Evolutionary conservation across 2,113 vertebrate species (phyloP).

Genomic region (Mystacornis crossleyi): DNA sequence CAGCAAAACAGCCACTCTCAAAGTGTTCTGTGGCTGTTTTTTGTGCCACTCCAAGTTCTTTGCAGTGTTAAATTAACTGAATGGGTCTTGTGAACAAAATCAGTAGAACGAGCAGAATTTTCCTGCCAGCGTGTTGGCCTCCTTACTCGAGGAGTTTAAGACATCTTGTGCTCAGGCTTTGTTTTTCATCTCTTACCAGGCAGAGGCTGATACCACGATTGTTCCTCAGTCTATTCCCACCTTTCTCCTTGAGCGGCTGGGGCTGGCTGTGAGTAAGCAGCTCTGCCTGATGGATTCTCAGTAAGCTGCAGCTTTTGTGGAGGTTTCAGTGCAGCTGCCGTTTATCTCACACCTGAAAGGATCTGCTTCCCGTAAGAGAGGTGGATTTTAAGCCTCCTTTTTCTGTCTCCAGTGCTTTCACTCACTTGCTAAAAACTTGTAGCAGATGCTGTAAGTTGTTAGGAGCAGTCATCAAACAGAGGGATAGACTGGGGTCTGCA

Average conservation of each 20-base stretch:
- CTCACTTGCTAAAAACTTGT: not conserved
- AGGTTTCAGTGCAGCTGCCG: slow-evolving; percentile 15
- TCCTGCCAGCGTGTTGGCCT: not conserved
- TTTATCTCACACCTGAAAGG: slow-evolving; percentile 50
- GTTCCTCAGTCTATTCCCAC: not conserved
- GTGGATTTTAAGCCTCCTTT: slow-evolving; percentile 30
- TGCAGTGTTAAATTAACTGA: not conserved
- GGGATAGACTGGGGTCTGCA: not conserved
- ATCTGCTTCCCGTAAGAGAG: not conserved
- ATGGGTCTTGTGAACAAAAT: not conserved
- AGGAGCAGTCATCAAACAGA: slow-evolving; percentile 1
- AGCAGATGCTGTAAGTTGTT: not conserved
- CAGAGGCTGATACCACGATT: not conserved
- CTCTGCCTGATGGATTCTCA: slow-evolving; percentile 52
- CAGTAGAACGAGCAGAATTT: not conserved
- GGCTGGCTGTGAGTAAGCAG: slow-evolving; percentile 14
- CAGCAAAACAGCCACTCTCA: not conserved
- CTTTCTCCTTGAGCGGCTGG: not conserved
- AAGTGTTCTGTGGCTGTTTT: not conserved
- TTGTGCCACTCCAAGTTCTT: not conserved
- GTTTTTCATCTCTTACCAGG: not conserved
- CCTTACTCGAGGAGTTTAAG: not conserved
- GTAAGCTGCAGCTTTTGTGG: slow-evolving; percentile 56
- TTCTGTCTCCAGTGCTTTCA: not conserved
- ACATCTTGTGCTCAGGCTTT: not conserved